These are phyloP conservation scores for Gryllus longicercus DNA, from an alignment of 2,888 invertebrate genomes.

Conservation along the genomic window DNA sequence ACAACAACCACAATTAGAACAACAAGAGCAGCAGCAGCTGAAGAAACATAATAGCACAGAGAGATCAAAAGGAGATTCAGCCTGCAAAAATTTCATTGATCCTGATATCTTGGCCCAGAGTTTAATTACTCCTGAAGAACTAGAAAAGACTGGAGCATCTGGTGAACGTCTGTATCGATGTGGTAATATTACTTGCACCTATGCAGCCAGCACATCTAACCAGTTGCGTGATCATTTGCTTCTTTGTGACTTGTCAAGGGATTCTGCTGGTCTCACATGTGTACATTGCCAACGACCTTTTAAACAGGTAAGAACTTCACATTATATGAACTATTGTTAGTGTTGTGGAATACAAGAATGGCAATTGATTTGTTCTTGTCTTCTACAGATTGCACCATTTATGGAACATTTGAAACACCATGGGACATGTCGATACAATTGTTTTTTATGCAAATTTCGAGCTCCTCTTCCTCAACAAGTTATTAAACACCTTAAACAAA, in stretches of 20 bases:
- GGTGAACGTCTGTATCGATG: conserved; percentile 55
- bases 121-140: conserved; percentile 42
- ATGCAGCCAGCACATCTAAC: conserved; percentile 43
- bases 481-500: conserved; percentile 52
- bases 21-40: neutral
- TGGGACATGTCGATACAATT: conserved; percentile 56
- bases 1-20: neutral
- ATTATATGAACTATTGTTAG: neutral
- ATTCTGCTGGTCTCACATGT: conserved; percentile 49
- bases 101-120: conserved; percentile 26
- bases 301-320: conserved; percentile 40
- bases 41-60: neutral
- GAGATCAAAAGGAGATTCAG: neutral
- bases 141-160: conserved; percentile 45
- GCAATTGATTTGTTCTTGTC: neutral
- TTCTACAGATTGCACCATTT: conserved; percentile 30
- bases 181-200: conserved; percentile 49
- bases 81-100: neutral
- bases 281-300: conserved; percentile 52
- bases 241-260: conserved; percentile 44
- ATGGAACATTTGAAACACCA: conserved; percentile 59
- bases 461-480: conserved; percentile 42
- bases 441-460: conserved; percentile 56
- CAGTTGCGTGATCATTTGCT: conserved; percentile 46
- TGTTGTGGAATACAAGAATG: neutral